Conservation (phyloP, 2,888 invertebrate species). For the Dioctria linearis region DNA sequence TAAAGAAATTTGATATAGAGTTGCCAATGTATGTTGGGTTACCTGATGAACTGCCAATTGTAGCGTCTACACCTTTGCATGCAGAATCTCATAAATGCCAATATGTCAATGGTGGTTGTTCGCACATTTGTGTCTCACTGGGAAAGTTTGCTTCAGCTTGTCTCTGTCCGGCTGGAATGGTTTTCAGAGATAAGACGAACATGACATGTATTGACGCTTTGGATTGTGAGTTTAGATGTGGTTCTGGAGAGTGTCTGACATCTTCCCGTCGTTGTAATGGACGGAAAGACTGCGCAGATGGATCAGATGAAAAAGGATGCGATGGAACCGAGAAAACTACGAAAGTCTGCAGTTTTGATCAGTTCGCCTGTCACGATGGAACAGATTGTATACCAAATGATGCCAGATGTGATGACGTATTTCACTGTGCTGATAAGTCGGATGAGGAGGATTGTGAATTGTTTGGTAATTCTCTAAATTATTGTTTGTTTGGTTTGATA, state of each 20-base stretch:
- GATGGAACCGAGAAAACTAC: slow-evolving; percentile 63
- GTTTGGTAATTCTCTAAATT: slow-evolving; percentile 63
- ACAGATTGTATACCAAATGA: slow-evolving; percentile 71
- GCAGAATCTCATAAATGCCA: slow-evolving; percentile 74
- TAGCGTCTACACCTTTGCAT: slow-evolving; percentile 53
- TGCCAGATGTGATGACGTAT: slow-evolving; percentile 72
- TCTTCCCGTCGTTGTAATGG: slow-evolving; percentile 74
- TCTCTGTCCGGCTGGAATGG: slow-evolving; percentile 79
- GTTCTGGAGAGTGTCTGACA: slow-evolving; percentile 74
- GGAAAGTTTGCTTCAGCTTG: slow-evolving; percentile 69
- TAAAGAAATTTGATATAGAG: slow-evolving; percentile 67
- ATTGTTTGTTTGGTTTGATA: background rate
- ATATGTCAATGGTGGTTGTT: slow-evolving; percentile 77
- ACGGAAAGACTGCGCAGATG: slow-evolving; percentile 74
- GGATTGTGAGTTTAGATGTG: slow-evolving; percentile 73
- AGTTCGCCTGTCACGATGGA: slow-evolving; percentile 74
- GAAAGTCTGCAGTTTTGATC: slow-evolving; percentile 69
- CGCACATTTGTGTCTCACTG: slow-evolving; percentile 80
- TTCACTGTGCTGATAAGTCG: slow-evolving; percentile 74
- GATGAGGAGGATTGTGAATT: slow-evolving; percentile 74
- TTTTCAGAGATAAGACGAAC: slow-evolving; percentile 71
- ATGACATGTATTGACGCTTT: slow-evolving; percentile 74
- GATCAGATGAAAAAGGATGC: slow-evolving; percentile 74
- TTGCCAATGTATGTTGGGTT: slow-evolving; percentile 63
- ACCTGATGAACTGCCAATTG: slow-evolving; percentile 52